phyloP scores from a whole-genome alignment of 2,888 invertebrate genomes.

The Ephialtes manifestator region DNA sequence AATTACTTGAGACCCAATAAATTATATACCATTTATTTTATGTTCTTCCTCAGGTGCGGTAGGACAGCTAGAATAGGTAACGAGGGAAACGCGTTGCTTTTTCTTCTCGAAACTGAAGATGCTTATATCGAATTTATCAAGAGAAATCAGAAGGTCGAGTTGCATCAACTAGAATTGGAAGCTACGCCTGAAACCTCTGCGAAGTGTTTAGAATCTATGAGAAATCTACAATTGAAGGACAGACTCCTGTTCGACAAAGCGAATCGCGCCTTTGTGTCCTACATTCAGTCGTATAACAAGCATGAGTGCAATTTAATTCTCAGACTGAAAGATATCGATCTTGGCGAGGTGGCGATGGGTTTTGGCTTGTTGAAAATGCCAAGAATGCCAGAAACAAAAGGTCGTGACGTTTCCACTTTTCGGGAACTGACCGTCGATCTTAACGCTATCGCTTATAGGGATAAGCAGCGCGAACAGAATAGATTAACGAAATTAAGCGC shows the following conservation, averaged over 20 bases:
- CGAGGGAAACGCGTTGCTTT: constrained; percentile 94
- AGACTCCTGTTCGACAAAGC: constrained; percentile 94
- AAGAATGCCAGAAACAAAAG: constrained; percentile 97
- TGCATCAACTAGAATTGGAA: constrained; percentile 87
- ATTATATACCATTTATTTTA: background rate
- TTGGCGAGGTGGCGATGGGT: constrained; percentile 93
- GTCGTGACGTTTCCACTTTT: constrained; percentile 88
- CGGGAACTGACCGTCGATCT: constrained; percentile 89
- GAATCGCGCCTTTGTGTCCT: constrained; percentile 97
- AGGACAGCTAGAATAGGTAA: constrained; percentile 97
- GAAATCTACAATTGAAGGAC: constrained; percentile 90
- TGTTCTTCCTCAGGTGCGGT: constrained; percentile 88
- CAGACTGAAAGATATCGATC: constrained; percentile 94
- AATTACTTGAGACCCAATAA: background rate
- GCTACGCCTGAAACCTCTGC: constrained; percentile 83
- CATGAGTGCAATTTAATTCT: constrained; percentile 97
- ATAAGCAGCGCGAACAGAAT: constrained; percentile 92
- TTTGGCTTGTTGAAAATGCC: constrained; percentile 97
- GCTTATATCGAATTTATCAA: constrained; percentile 96
- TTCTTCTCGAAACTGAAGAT: constrained; percentile 95
- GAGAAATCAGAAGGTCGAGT: constrained; percentile 94
- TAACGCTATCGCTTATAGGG: constrained; percentile 92
- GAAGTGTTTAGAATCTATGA: constrained; percentile 88
- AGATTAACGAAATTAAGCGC: constrained; percentile 91
- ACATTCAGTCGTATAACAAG: constrained; percentile 96